Percentiles rank a stretch among this genome's conserved stretches.
Conservation (phyloP, 2,797 vertebrate genomes). For the Ibycter americanus region DNA sequence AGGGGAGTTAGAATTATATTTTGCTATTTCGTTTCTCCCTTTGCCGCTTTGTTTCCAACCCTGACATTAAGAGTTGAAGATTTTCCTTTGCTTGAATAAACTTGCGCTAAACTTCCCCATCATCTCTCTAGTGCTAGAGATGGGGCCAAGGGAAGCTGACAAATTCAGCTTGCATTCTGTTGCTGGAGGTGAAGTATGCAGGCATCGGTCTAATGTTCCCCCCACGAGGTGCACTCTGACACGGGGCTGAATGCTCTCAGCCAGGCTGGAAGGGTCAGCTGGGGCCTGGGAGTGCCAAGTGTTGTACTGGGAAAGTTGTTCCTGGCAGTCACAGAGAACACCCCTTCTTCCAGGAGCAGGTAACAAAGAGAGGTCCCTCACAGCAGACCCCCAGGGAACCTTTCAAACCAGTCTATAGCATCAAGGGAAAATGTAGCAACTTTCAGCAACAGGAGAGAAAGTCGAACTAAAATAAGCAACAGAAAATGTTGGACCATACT, state of each 20-base stretch:
- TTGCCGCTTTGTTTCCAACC: not conserved
- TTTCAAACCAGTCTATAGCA: not conserved
- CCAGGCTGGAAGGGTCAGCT: not conserved
- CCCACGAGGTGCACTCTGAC: not conserved
- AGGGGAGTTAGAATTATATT: not conserved
- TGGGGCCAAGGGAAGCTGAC: not conserved
- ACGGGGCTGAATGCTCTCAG: not conserved
- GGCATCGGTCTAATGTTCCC: not conserved
- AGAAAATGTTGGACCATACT: not conserved
- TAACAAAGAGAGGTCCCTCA: slow-evolving; percentile 42
- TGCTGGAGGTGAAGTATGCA: not conserved
- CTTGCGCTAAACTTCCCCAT: not conserved
- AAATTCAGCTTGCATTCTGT: not conserved
- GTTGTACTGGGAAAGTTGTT: slow-evolving; percentile 17
- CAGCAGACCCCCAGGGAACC: not conserved
- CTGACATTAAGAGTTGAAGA: not conserved
- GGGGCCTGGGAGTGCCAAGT: slow-evolving; percentile 31
- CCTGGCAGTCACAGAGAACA: slow-evolving; percentile 42
- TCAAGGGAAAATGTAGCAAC: not conserved
- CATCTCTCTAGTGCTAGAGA: not conserved
- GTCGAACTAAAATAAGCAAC: not conserved
- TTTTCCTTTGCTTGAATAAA: not conserved
- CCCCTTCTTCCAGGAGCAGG: slow-evolving; percentile 27
- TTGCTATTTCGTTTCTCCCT: not conserved
- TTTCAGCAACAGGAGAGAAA: not conserved